Conservation (phyloP, 1,140 invertebrate genomes). For the Drosophila ambigua region DNA sequence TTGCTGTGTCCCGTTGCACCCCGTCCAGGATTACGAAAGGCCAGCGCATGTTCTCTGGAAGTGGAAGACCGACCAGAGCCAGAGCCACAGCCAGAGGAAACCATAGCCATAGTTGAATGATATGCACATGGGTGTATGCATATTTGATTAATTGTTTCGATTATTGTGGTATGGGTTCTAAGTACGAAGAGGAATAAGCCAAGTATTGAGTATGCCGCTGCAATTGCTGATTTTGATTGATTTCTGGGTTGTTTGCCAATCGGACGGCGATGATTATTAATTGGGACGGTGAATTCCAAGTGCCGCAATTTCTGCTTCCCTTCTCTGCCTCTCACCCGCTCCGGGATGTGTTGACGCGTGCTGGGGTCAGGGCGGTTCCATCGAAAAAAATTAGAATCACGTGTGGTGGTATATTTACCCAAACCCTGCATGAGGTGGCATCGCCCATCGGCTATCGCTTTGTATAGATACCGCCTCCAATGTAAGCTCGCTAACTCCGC, state of each 20-base stretch:
- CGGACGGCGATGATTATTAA: constrained; percentile 78
- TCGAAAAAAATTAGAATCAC: constrained; percentile 53
- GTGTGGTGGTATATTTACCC: constrained; percentile 7
- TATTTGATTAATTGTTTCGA: constrained; percentile 14
- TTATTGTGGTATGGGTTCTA: constrained; percentile 11
- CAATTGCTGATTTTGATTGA: constrained; percentile 69
- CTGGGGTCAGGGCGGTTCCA: constrained; percentile 37
- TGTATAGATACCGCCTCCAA: too few relatives aligned
- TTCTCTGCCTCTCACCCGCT: background rate
- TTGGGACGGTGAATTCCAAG: constrained; percentile 76
- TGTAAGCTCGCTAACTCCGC: too few relatives aligned
- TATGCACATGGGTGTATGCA: constrained; percentile 24
- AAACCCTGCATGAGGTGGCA: background rate
- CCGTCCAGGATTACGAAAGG: constrained; percentile 18
- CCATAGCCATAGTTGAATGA: constrained; percentile 43
- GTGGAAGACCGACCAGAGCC: background rate
- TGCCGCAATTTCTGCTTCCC: constrained; percentile 41
- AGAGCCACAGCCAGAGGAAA: too few relatives aligned
- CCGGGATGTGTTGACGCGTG: constrained; percentile 55
- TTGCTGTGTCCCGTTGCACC: constrained; percentile 16
- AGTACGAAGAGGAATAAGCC: too few relatives aligned
- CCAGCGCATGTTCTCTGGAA: constrained; percentile 10
- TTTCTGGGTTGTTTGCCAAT: constrained; percentile 77
- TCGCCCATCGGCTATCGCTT: constrained; percentile 4
- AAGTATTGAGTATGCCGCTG: too few relatives aligned